Conservation (phyloP, 2,113 vertebrate species). For the Silurus glanis region DNA sequence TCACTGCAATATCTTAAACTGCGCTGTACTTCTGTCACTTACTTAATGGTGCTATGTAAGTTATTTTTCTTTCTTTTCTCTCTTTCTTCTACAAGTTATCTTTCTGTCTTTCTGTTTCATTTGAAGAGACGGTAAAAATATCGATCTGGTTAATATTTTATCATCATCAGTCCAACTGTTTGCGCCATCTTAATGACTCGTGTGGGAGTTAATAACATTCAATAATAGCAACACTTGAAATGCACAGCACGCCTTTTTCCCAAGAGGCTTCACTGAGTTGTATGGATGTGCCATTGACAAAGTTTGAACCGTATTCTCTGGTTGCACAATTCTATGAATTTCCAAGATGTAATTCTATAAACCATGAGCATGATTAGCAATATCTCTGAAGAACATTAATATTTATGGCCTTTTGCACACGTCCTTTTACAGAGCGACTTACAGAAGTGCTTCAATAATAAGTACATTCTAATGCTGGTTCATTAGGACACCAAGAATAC, state of each 20-base stretch:
- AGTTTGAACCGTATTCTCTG: not conserved
- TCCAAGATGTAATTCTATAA: not conserved
- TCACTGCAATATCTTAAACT: not conserved
- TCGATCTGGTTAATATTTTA: not conserved
- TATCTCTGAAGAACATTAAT: not conserved
- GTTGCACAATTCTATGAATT: not conserved
- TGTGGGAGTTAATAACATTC: not conserved
- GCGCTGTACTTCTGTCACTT: not conserved
- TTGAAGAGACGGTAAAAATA: not conserved
- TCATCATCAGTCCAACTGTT: not conserved
- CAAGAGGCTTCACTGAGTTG: not conserved
- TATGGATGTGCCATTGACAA: not conserved
- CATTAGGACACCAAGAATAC: no score
- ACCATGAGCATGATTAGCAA: not conserved
- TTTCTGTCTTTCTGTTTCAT: not conserved
- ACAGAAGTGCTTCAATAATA: no score
- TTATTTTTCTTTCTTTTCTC: not conserved
- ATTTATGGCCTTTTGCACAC: no score
- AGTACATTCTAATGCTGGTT: no score
- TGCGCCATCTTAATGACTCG: conserved; percentile 23
- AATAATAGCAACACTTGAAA: not conserved
- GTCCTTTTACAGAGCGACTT: no score
- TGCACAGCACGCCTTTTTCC: not conserved
- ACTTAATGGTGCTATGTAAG: not conserved
- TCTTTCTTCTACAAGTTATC: not conserved